These are phyloP conservation scores for Heliconius eleuchia DNA, from an alignment of 1,140 invertebrate genomes.

Conservation along the genomic window DNA sequence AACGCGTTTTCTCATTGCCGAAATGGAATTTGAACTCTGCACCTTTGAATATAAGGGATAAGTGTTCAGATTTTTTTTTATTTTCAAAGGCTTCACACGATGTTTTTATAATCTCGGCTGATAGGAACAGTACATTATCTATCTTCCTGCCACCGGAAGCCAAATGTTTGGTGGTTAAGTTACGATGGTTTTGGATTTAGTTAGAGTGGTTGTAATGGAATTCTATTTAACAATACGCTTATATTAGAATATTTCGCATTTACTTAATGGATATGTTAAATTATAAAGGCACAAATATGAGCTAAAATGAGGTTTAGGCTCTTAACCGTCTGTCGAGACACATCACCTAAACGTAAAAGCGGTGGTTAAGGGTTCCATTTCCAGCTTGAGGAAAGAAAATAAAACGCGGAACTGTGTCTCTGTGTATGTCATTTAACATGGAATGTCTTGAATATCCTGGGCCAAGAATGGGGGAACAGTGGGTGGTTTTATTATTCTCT, in stretches of 20 bases:
- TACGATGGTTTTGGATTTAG: background rate
- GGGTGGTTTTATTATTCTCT: too few species aligned
- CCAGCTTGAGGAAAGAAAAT: too few species aligned
- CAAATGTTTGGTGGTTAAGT: constrained; percentile 21
- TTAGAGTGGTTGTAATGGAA: constrained; percentile 11
- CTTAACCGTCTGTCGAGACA: too few species aligned
- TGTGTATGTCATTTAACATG: too few species aligned
- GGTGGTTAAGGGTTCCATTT: too few species aligned
- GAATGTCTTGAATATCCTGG: too few species aligned
- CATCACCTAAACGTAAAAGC: too few species aligned
- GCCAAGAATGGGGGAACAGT: too few species aligned
- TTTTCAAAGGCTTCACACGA: constrained; percentile 16
- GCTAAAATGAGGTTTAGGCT: too few species aligned
- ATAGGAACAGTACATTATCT: constrained; percentile 28
- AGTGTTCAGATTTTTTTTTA: constrained; percentile 13
- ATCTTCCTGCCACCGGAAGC: constrained; percentile 16
- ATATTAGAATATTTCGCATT: background rate
- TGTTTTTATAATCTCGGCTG: constrained; percentile 28
- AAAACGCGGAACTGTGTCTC: too few species aligned
- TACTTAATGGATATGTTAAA: background rate
- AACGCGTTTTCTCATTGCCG: background rate
- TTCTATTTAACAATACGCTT: background rate
- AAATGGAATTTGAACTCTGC: background rate
- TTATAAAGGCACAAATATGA: too few species aligned
- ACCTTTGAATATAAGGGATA: background rate